Evolutionary conservation across 2,797 vertebrate species (phyloP).

Genomic region (Eupleurogrammus muticus): DNA sequence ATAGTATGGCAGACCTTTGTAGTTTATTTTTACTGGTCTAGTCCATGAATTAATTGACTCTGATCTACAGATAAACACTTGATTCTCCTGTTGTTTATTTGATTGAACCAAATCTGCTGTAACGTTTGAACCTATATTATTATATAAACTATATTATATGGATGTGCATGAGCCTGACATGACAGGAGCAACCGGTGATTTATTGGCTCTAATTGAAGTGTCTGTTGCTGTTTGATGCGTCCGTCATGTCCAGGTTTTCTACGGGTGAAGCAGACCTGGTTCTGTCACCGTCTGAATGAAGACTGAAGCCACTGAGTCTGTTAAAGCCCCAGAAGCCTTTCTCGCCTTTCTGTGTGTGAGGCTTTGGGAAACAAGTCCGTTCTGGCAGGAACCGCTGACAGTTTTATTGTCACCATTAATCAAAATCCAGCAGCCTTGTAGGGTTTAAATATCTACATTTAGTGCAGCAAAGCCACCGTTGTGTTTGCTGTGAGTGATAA

Average conservation of each 20-base stretch:
- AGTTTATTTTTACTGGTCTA: too few species aligned
- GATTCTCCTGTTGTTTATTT: too few species aligned
- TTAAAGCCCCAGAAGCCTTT: slow-evolving; percentile 10
- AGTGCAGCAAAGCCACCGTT: background rate
- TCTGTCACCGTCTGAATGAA: background rate
- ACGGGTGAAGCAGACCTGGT: too few species aligned
- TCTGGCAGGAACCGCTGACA: slow-evolving; percentile 1
- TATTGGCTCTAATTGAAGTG: too few species aligned
- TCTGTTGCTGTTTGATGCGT: too few species aligned
- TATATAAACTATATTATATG: too few species aligned
- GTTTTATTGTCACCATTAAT: slow-evolving; percentile 22
- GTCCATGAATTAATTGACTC: too few species aligned
- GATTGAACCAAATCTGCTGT: too few species aligned
- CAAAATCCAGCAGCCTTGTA: slow-evolving; percentile 4
- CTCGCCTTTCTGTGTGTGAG: slow-evolving; percentile 4
- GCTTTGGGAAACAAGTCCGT: background rate
- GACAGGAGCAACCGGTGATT: background rate
- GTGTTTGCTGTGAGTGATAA: slow-evolving; percentile 5
- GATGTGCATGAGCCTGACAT: slow-evolving; percentile 1
- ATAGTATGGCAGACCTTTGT: too few species aligned
- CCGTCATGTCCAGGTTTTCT: too few species aligned
- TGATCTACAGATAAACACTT: too few species aligned
- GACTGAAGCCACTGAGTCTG: background rate
- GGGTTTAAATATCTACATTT: slow-evolving; percentile 7
- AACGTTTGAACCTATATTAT: slow-evolving; percentile 20